Evolutionary conservation across 2,113 vertebrate genomes (phyloP).

Genomic region (Dipodomys spectabilis): DNA sequence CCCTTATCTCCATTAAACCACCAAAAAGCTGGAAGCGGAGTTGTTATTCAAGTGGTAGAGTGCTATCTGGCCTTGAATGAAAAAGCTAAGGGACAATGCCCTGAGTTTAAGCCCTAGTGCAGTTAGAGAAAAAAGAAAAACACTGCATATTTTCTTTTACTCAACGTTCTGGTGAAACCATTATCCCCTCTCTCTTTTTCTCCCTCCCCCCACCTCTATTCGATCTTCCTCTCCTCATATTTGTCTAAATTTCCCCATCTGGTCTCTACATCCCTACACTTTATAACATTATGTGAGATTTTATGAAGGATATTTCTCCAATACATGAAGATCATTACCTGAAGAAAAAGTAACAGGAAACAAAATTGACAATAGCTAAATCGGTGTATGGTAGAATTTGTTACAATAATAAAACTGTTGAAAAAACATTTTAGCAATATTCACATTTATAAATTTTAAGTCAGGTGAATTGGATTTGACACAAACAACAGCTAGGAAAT

Average conservation of each 20-base stretch:
- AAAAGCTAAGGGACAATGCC: no score
- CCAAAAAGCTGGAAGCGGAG: no score
- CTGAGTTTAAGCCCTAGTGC: no score
- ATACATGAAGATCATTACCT: neutral
- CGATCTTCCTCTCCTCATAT: neutral
- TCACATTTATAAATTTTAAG: neutral
- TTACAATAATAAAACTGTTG: constrained; percentile 2
- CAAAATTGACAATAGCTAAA: constrained; percentile 42
- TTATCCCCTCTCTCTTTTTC: neutral
- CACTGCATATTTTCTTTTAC: neutral
- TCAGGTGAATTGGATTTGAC: neutral
- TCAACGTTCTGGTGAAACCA: neutral
- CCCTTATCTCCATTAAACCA: no score
- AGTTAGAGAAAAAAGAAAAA: no score
- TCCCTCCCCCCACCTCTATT: no score
- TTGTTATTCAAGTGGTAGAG: no score
- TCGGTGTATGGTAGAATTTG: neutral
- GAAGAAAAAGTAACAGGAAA: constrained; percentile 20
- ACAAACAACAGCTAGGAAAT: neutral
- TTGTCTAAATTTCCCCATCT: neutral
- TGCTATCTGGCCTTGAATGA: no score
- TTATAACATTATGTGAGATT: neutral
- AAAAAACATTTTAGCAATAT: constrained; percentile 3
- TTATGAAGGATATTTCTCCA: constrained; percentile 6
- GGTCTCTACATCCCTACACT: neutral